Percentiles rank a stretch among this genome's conserved stretches.
Evolutionary conservation across 2,113 vertebrate genomes (phyloP).

Genomic region (Malurus alboscapulatus): DNA sequence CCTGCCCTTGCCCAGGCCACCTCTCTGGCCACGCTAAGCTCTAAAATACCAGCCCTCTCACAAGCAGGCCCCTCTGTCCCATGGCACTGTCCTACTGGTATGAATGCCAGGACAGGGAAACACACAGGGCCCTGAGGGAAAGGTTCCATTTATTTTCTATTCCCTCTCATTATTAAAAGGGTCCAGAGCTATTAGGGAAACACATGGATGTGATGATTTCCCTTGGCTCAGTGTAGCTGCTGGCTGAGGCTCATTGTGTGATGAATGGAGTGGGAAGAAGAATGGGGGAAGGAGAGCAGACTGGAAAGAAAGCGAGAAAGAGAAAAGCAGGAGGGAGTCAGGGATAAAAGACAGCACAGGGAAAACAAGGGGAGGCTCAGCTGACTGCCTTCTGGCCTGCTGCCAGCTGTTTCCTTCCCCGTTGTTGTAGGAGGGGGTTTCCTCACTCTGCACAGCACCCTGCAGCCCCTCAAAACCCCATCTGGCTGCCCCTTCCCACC

Average conservation of each 20-base stretch:
- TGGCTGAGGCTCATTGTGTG: slow-evolving; percentile 1
- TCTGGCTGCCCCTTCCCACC: background rate
- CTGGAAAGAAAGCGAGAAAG: background rate
- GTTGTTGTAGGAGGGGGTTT: background rate
- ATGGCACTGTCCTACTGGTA: background rate
- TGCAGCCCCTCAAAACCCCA: background rate
- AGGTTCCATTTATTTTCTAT: slow-evolving; percentile 4
- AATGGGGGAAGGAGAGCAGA: slow-evolving; percentile 2
- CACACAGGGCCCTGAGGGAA: background rate
- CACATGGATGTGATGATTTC: slow-evolving; percentile 31
- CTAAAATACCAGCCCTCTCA: background rate
- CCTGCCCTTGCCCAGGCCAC: background rate
- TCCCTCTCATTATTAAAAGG: slow-evolving; percentile 33
- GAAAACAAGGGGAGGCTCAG: slow-evolving; percentile 20
- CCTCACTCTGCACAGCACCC: background rate
- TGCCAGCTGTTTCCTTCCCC: background rate
- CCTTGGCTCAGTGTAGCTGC: slow-evolving; percentile 16
- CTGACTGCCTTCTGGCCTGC: background rate
- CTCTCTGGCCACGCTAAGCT: background rate
- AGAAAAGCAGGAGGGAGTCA: slow-evolving; percentile 26
- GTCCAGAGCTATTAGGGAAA: slow-evolving; percentile 42
- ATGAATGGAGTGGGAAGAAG: slow-evolving; percentile 52
- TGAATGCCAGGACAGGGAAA: background rate
- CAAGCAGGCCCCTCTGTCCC: background rate
- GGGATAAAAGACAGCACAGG: background rate